Evolutionary conservation across 2,113 vertebrate genomes (phyloP).

Genomic region (Thymallus thymallus): DNA sequence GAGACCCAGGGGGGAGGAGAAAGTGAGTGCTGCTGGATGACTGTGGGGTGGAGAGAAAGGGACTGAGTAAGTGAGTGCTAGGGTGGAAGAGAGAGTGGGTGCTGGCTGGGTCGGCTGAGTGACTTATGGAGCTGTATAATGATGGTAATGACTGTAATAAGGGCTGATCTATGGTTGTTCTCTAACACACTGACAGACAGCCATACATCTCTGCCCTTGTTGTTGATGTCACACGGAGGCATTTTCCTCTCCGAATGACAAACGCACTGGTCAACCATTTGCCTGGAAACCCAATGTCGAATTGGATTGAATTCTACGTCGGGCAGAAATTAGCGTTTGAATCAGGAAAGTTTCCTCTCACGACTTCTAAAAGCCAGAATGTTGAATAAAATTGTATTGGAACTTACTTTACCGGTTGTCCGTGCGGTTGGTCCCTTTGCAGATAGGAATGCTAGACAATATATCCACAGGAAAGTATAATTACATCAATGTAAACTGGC

Average conservation of each 20-base stretch:
- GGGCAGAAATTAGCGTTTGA: too few relatives aligned
- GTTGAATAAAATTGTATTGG: too few relatives aligned
- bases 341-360: too few relatives aligned
- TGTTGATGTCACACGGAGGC: background rate
- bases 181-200: background rate
- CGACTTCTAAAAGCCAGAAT: too few relatives aligned
- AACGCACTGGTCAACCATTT: background rate
- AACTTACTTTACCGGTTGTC: too few relatives aligned
- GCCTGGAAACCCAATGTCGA: too few relatives aligned
- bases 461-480: too few relatives aligned
- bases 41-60: background rate
- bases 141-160: background rate
- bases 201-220: too few relatives aligned
- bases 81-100: background rate
- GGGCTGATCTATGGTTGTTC: background rate
- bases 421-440: too few relatives aligned
- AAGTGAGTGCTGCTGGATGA: background rate
- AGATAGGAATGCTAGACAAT: too few relatives aligned
- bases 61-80: background rate
- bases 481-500: too few relatives aligned
- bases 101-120: background rate
- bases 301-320: too few relatives aligned
- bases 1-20: constrained; percentile 20
- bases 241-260: background rate
- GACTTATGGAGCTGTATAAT: background rate